Evolutionary conservation across 1,140 invertebrate genomes (phyloP).

Genomic region (Littorina saxatilis): DNA sequence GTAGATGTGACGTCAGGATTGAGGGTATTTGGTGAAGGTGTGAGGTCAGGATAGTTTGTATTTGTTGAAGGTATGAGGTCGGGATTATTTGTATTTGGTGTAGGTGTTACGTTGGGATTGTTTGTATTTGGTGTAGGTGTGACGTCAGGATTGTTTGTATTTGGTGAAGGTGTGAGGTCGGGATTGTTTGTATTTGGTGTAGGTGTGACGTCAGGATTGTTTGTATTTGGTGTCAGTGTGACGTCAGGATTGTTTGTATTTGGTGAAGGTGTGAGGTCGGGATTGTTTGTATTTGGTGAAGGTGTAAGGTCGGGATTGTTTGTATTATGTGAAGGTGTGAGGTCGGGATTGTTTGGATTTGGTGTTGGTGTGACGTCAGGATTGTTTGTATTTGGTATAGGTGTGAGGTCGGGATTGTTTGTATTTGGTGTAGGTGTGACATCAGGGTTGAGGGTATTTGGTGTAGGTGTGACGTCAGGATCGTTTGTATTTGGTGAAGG

Average conservation of each 20-base stretch:
- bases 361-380: background rate
- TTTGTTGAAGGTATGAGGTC: background rate
- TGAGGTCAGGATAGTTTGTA: slow-evolving; percentile 2
- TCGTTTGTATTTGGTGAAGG: too few species aligned
- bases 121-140: background rate
- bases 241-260: too few species aligned
- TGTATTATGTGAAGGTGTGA: too few species aligned
- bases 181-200: too few species aligned
- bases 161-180: too few species aligned
- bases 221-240: background rate
- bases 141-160: too few species aligned
- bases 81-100: background rate
- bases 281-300: too few species aligned
- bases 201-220: background rate
- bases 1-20: too few species aligned
- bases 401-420: too few species aligned
- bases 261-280: too few species aligned
- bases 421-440: background rate
- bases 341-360: background rate
- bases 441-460: background rate
- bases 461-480: too few species aligned
- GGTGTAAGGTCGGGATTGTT: background rate
- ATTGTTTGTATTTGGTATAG: background rate
- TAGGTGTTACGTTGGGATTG: background rate
- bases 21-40: too few species aligned